phyloP scores from a whole-genome alignment of 2,113 vertebrate genomes.

The Haplochromis vanheusdeni region DNA sequence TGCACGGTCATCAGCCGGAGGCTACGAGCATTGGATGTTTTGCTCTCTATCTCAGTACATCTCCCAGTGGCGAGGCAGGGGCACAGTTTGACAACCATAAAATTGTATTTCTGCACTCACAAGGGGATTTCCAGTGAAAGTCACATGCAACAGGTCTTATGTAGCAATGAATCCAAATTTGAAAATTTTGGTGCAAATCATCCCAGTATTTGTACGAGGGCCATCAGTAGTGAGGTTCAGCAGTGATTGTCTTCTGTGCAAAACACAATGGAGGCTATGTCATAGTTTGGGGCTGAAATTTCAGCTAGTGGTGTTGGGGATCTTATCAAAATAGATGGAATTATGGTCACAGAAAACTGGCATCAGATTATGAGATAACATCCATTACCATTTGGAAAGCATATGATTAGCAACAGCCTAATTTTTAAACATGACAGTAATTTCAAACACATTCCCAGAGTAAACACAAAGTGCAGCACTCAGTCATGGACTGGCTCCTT shows the following conservation, averaged over 20 bases:
- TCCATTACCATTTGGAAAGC: background rate
- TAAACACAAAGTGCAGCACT: background rate
- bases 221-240: background rate
- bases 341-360: background rate
- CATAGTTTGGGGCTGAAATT: background rate
- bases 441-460: background rate
- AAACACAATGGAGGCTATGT: background rate
- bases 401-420: background rate
- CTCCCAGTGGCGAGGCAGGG: background rate
- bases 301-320: background rate
- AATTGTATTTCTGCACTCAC: background rate
- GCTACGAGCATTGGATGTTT: background rate
- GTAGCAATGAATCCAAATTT: background rate
- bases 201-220: rapidly evolving
- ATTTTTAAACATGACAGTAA: background rate
- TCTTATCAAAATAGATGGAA: background rate
- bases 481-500: background rate
- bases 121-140: background rate
- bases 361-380: rapidly evolving
- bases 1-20: background rate
- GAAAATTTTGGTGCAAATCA: background rate
- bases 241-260: background rate
- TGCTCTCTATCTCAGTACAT: background rate
- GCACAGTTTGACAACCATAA: background rate
- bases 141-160: background rate